Evolutionary conservation across 2,113 vertebrate species (phyloP), one percentile per base, ranked within the genome.

Genomic region (Leucopternis melanops): DNA sequence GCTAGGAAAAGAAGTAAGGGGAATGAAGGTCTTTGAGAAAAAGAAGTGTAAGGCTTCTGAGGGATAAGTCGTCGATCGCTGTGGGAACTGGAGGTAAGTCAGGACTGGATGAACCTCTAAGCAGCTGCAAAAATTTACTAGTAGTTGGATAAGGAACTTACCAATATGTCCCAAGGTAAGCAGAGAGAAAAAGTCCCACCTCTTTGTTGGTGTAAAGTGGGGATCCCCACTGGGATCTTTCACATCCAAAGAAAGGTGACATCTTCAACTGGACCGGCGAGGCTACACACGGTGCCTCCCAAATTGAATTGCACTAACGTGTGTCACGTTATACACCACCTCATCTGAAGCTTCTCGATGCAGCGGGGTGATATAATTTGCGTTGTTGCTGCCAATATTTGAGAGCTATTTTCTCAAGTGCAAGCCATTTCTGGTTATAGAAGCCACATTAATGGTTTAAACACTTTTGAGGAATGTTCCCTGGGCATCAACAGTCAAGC

Each of bases 231-330:
- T 2, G 3, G 38, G 16, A 42, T 21, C 16, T 23, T 78, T 44
- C 20, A 38, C 10, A 32, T 66, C 61, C n/a, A 71, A 89, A 94
- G 61, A 65, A 63, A 82, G 4, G 6, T 82, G 26, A 72, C 26
- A 52, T 47, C 52, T 92, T 90, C 50, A 62, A 73, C 34, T 80
- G 29, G 54, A 75, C 17, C 0, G 2, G 20, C 1, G 20, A 47
- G 45, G 2, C 10, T 70, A 47, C 1, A 3, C 20, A 72, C 0
- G 1, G 2, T 55, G 25, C 7, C 11, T 79, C 65, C 84, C 32
- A 54, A 82, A 57, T 5, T 36, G n/a, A 80, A 77, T 44, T 79
- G 21, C 25, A 66, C 32, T 25, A 34, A 50, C 9, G 3, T 36
- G 5, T 61, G 84, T 88, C 31, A 62, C 7, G 8, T 58, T 73